phyloP scores from a whole-genome alignment of 2,113 vertebrate species.

The Bagarius yarrelli region DNA sequence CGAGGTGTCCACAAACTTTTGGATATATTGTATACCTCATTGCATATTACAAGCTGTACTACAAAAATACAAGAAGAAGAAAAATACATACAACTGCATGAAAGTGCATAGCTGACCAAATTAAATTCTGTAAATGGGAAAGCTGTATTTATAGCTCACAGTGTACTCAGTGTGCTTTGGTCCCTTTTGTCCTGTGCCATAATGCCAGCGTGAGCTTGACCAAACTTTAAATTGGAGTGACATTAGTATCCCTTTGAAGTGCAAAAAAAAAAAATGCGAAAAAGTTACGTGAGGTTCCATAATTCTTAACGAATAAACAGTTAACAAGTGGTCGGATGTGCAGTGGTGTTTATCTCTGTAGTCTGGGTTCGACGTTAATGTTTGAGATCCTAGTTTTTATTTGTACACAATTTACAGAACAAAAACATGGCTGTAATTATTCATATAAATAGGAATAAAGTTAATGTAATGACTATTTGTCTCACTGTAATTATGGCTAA shows the following conservation, averaged over 20 bases:
- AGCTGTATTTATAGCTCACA: constrained; percentile 41
- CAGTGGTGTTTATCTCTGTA: background rate
- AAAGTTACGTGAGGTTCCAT: background rate
- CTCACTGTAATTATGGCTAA: background rate
- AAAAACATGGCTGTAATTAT: background rate
- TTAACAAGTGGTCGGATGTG: background rate
- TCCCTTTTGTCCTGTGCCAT: constrained; percentile 23
- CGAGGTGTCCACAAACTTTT: no score
- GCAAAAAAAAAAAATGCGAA: background rate
- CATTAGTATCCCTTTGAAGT: constrained; percentile 39
- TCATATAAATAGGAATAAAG: background rate
- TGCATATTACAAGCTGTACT: constrained; percentile 20
- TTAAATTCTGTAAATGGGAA: constrained; percentile 11
- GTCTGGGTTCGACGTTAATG: background rate
- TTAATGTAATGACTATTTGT: background rate
- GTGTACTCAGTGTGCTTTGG: constrained; percentile 27
- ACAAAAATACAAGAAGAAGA: background rate
- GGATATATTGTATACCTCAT: background rate
- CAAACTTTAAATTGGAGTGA: constrained; percentile 35
- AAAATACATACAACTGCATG: constrained; percentile 9
- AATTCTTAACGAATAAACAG: background rate
- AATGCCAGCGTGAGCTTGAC: constrained; percentile 25
- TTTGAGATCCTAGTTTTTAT: background rate
- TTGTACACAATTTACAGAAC: background rate
- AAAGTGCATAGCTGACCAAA: constrained; percentile 2